Evolutionary conservation across 2,888 invertebrate genomes (phyloP).

Genomic region (Leucozona laternaria): DNA sequence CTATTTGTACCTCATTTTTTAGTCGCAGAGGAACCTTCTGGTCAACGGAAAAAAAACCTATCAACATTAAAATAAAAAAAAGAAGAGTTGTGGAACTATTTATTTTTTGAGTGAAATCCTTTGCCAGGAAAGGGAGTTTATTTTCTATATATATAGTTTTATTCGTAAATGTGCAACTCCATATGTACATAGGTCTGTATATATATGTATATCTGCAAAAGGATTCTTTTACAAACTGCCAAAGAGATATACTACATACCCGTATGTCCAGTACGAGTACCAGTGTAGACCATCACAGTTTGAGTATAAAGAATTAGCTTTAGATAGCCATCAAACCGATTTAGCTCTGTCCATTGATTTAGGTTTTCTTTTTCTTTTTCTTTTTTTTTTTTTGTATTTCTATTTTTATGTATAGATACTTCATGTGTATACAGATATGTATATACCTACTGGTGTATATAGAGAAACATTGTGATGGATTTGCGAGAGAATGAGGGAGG

Average conservation of each 20-base stretch:
- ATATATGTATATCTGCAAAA: background rate
- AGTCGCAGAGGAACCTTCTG: background rate
- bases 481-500: background rate
- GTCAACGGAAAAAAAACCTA: slow-evolving; percentile 1
- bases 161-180: background rate
- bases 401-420: background rate
- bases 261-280: background rate
- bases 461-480: slow-evolving; percentile 1
- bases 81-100: slow-evolving; percentile 24
- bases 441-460: background rate
- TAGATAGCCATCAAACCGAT: slow-evolving; percentile 54
- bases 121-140: background rate
- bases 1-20: background rate
- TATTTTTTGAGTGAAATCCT: slow-evolving; percentile 40
- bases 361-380: background rate
- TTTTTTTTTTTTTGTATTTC: background rate
- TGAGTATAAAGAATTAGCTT: slow-evolving; percentile 51
- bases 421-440: too few species aligned
- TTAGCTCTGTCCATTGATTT: slow-evolving; percentile 59
- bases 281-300: slow-evolving; percentile 3
- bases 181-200: background rate
- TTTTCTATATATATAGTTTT: background rate
- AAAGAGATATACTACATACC: background rate
- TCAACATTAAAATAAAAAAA: slow-evolving; percentile 35
- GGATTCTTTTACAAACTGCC: background rate